These are phyloP conservation scores for Aphidius ervi DNA, from an alignment of 1,140 invertebrate species.

Conservation along the genomic window DNA sequence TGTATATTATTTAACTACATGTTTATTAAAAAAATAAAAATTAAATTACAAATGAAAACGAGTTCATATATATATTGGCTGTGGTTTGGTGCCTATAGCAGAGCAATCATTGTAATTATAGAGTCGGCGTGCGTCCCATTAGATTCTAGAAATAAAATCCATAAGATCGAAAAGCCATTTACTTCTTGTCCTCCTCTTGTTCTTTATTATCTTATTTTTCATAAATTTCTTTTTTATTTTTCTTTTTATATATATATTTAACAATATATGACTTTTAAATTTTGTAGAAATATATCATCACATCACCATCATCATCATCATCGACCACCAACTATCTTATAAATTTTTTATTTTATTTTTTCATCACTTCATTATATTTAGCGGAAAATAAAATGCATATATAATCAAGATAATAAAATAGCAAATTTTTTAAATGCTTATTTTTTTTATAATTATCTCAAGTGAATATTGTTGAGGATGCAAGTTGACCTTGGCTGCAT, in stretches of 20 bases:
- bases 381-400: neutral
- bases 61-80: constrained; percentile 23
- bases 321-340: neutral
- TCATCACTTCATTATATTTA: constrained; percentile 18
- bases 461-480: too few species aligned
- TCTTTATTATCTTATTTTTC: neutral
- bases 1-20: neutral
- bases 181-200: constrained; percentile 9
- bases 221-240: neutral
- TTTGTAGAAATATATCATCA: neutral
- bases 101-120: constrained; percentile 54
- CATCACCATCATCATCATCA: too few species aligned
- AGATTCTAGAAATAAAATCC: constrained; percentile 33
- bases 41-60: neutral
- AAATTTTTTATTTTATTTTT: neutral
- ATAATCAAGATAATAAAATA: neutral
- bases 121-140: constrained; percentile 50
- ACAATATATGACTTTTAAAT: too few species aligned
- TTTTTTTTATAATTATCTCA: too few species aligned
- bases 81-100: constrained; percentile 33
- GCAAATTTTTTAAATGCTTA: neutral
- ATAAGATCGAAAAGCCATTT: constrained; percentile 21
- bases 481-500: too few species aligned
- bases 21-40: constrained; percentile 9
- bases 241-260: too few species aligned